Evolutionary conservation across 1,140 invertebrate species (phyloP).

Genomic region (Papilio glaucus): DNA sequence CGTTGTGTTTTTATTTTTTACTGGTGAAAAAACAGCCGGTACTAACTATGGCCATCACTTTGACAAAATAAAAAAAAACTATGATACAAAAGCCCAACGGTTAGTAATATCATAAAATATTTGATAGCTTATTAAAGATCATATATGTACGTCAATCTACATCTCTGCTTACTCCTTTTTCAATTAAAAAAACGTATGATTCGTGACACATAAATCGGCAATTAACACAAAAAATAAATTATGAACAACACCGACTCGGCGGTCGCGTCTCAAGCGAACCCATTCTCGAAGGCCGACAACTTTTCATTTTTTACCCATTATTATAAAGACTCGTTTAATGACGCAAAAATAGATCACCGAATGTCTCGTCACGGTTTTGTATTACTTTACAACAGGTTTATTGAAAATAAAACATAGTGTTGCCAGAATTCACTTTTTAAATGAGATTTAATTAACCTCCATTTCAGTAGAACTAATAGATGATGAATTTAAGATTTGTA

Average conservation of each 20-base stretch:
- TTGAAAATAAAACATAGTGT: neutral
- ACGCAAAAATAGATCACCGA: slow-evolving; percentile 29
- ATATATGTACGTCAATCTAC: too few species aligned
- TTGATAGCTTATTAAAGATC: too few species aligned
- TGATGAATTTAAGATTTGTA: too few species aligned
- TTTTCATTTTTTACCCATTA: slow-evolving; percentile 24
- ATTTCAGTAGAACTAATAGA: too few species aligned
- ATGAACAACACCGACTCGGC: neutral
- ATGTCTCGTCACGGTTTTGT: neutral
- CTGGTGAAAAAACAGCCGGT: neutral
- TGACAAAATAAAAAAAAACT: neutral
- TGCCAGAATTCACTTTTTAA: neutral
- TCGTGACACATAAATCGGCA: neutral
- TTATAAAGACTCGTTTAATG: slow-evolving; percentile 8
- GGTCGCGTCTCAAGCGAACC: slow-evolving; percentile 1
- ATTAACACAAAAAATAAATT: slow-evolving; percentile 4
- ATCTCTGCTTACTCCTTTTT: too few species aligned
- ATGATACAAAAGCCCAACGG: too few species aligned
- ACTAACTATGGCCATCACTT: neutral
- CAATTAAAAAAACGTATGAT: neutral
- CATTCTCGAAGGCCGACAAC: slow-evolving; percentile 18
- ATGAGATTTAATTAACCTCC: too few species aligned
- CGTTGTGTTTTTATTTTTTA: neutral
- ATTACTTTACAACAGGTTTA: neutral
- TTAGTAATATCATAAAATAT: too few species aligned